A percentile compares a stretch with the other conserved stretches of the same genome.
Evolutionary conservation across 2,888 invertebrate species (phyloP).

Genomic region (Conomelus anceps): DNA sequence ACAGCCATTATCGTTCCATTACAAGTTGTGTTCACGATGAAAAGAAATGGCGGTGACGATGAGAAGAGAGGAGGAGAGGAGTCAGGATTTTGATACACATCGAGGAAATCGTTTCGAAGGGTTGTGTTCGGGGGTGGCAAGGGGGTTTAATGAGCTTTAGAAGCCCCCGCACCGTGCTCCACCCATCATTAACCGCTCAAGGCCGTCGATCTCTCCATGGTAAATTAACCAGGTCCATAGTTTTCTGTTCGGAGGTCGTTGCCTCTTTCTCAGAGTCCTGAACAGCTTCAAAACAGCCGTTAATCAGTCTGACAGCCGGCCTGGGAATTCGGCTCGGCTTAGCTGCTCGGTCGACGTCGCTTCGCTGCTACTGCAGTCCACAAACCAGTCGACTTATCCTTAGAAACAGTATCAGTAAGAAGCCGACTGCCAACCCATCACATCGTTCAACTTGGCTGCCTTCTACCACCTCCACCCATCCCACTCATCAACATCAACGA

Average conservation of each 20-base stretch:
- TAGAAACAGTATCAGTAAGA: neutral
- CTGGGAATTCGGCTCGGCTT: neutral
- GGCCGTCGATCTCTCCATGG: neutral
- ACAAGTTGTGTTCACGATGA: neutral
- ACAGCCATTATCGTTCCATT: neutral
- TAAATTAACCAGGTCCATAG: neutral
- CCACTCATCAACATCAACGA: neutral
- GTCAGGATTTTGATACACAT: neutral
- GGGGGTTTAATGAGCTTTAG: neutral
- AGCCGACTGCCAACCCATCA: neutral
- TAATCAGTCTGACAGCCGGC: neutral
- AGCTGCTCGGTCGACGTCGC: neutral
- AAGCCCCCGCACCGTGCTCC: too few relatives aligned
- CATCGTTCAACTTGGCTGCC: neutral
- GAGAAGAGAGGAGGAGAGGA: neutral
- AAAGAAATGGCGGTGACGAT: neutral
- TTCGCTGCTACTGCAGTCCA: too few relatives aligned
- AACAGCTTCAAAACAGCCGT: slow-evolving; percentile 7
- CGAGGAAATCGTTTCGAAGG: neutral
- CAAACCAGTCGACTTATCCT: neutral
- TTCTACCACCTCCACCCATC: neutral
- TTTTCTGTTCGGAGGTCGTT: neutral
- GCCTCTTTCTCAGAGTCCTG: neutral
- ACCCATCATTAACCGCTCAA: neutral
- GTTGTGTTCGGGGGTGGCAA: neutral